A percentile compares a stretch with the other conserved stretches of the same genome.
phyloP scores from a whole-genome alignment of 2,888 invertebrate species.

The Conistra vaccinii region DNA sequence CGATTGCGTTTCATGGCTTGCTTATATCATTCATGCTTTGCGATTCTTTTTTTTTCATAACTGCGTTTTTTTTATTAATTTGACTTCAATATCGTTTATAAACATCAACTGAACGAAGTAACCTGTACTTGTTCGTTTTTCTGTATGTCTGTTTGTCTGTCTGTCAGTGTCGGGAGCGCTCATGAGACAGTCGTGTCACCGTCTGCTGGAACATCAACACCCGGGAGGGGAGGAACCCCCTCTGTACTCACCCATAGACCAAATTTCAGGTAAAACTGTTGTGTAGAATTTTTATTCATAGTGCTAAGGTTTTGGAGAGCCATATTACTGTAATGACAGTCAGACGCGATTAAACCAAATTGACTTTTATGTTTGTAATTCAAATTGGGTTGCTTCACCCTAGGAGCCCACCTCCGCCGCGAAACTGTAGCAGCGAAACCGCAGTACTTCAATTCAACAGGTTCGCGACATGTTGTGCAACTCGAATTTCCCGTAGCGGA shows the following conservation, averaged over 20 bases:
- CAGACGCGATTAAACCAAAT: background rate
- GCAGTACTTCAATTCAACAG: too few relatives aligned
- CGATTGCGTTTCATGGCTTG: slow-evolving; percentile 21
- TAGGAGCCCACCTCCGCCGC: too few relatives aligned
- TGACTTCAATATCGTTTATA: background rate
- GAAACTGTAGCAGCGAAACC: too few relatives aligned
- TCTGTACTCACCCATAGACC: slow-evolving; percentile 88
- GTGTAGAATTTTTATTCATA: slow-evolving; percentile 16
- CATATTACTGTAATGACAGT: background rate
- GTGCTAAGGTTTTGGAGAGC: slow-evolving; percentile 46
- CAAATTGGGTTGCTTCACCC: slow-evolving; percentile 12
- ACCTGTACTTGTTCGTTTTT: background rate
- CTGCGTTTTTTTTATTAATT: slow-evolving; percentile 6
- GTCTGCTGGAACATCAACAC: slow-evolving; percentile 90
- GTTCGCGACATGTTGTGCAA: too few relatives aligned
- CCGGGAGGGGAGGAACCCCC: slow-evolving; percentile 89
- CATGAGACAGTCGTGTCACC: slow-evolving; percentile 91
- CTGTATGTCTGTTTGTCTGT: slow-evolving; percentile 57
- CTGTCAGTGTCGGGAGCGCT: slow-evolving; percentile 87
- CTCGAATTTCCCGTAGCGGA: too few relatives aligned
- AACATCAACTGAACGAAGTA: background rate
- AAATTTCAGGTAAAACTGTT: slow-evolving; percentile 87
- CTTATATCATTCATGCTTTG: slow-evolving; percentile 25
- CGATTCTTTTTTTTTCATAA: slow-evolving; percentile 18
- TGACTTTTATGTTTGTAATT: background rate